phyloP scores from a whole-genome alignment of 2,888 invertebrate species.

The Microchrysa polita region DNA sequence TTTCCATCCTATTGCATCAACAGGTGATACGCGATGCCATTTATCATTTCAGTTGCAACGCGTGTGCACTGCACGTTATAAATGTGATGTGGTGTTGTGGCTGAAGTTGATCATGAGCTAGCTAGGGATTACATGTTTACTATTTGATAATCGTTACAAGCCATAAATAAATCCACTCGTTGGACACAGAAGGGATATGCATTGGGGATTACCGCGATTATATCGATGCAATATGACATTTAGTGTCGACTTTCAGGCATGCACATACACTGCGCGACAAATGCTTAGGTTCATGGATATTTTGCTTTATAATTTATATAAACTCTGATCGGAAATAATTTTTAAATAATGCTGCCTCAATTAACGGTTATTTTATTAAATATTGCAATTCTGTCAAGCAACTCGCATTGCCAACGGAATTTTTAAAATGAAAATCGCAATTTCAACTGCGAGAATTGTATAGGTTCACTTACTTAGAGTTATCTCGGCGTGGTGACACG shows the following conservation, averaged over 20 bases:
- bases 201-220: conserved; percentile 31
- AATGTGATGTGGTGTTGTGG: neutral
- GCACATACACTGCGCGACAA: no score
- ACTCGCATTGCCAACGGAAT: no score
- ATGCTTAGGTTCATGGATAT: neutral
- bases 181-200: conserved; percentile 36
- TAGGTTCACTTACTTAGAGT: no score
- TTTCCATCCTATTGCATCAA: conserved; percentile 3
- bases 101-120: conserved; percentile 15
- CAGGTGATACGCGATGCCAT: conserved; percentile 37
- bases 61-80: conserved; percentile 13
- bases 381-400: no score
- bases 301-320: neutral
- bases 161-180: conserved; percentile 41
- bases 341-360: no score
- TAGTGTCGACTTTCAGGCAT: conserved; percentile 14
- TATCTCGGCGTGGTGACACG: no score
- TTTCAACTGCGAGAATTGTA: no score
- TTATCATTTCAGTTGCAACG: conserved; percentile 30
- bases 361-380: no score
- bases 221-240: conserved; percentile 19
- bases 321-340: no score
- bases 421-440: no score
- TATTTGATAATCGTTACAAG: conserved; percentile 39
- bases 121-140: conserved; percentile 39